Evolutionary conservation across 2,888 invertebrate species (phyloP), one percentile per base, ranked within the genome.

Genomic region (Drosophila tripunctata): DNA sequence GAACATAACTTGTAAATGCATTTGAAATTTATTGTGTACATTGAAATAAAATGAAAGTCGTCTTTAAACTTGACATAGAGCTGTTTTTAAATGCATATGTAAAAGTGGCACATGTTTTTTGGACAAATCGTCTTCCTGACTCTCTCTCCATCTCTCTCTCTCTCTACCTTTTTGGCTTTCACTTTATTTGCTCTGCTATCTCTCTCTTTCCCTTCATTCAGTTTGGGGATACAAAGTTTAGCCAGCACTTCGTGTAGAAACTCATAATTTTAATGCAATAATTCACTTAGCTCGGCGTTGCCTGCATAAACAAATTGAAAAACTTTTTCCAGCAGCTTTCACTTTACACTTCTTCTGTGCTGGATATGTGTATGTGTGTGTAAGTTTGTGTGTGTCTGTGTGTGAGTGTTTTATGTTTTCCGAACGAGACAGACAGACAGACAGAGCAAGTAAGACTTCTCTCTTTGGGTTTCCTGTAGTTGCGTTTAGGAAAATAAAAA

Each of bases 291-390:
- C 63, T 67, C 52, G 57, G 67, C 57, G 62, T 54, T 66, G 67
- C 67, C 69, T 81, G 70, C 72, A 87, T 79, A 87, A 85, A 85
- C 79, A 87, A 84, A 85, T 87, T 87, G 87, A 78, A 87, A 83
- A 87, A 83, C 67, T 81, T 87, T 81, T 70, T 61, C 60, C 54
- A 66, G 65, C 64, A 74, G 70, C 80, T 80, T 78, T 71, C 71
- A 75, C 72, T 67, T 78, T 69, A 61, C 70, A 67, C 71, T 69
- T 60, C 24, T 35, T 40, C 19, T n/a, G n/a, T n/a, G n/a, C n/a
- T n/a, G n/a, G n/a, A n/a, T n/a, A n/a, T n/a, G n/a, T n/a, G n/a
- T n/a, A n/a, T 38, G 36, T 48, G 38, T 51, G 50, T 19, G 50
- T 52, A n/a, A n/a, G n/a, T 43, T 40, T 35, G 33, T 31, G 33